Evolutionary conservation across 2,113 vertebrate genomes (phyloP), one percentile per base, ranked within the genome.

Genomic region (Abramis brama): DNA sequence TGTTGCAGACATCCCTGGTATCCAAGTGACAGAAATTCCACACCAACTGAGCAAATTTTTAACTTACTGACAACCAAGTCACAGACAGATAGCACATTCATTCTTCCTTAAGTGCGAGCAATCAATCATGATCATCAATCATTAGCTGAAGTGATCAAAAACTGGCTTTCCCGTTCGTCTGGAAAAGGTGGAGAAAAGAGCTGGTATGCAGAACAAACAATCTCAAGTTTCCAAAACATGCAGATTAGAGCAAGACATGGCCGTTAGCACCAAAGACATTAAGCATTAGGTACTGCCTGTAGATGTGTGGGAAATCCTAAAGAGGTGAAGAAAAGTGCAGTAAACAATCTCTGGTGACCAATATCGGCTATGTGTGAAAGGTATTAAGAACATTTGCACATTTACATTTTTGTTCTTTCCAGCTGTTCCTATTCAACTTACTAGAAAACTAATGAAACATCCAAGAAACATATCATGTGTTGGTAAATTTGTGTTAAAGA

Each of bases 11-110:
- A 77, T 30, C 13, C 43, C 79, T 83, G 39, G 89, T 91, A 62
- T 91, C 90, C 82, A 71, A 87, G 90, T 87, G 86, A 93, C 86
- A 47, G 60, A 86, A 75, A 66, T 89, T 81, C 9, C 79, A 74
- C 77, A 17, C 13, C 1, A 11, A 21, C 82, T 25, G 50, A 71
- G 52, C 47, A 55, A 60, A 79, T 74, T 8, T 55, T 64, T 62
- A 30, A 78, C 89, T 74, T 81, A 60, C 62, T 33, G 84, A 91
- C 60, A 86, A 87, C 82, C 73, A 47, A 85, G 86, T 86, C 83
- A 85, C 73, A 82, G 30, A 55, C 30, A 21, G 82, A 74, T 71
- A 85, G 43, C 75, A 68, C 52, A 70, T 50, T 47, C 25, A 50
- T 82, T 82, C 62, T 52, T 70, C 3, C 45, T 21, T 27, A 27